Evolutionary conservation across 1,140 invertebrate species (phyloP), one percentile per base, ranked within the genome.

Genomic region (Plutomurus gul): DNA sequence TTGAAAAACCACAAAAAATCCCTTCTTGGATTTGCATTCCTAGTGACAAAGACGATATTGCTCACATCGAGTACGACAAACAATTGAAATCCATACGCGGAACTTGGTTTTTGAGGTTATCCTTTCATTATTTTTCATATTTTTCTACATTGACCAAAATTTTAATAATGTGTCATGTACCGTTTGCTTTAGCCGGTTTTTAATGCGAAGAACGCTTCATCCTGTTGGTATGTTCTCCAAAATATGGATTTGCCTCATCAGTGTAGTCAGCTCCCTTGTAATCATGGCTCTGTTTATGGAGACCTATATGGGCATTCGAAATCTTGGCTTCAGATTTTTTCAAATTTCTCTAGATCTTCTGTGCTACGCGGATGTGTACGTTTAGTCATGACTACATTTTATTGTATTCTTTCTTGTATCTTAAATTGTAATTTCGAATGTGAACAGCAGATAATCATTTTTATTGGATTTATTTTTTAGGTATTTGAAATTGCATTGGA

Each of bases 401-500:
- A 27, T 27, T 27, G 22, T 56, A 10, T 27, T 10, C n/a, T n/a
- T n/a, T n/a, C n/a, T n/a, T n/a, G n/a, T n/a, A n/a, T n/a, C n/a
- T n/a, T n/a, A n/a, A n/a, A n/a, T n/a, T n/a, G n/a, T n/a, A n/a
- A n/a, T n/a, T n/a, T n/a, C n/a, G n/a, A n/a, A n/a, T n/a, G n/a
- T n/a, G n/a, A n/a, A n/a, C n/a, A 43, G n/a, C 40, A 8, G n/a
- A 43, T 10, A 43, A 8, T 46, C 10, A 33, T 51, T 70, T 20
- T 76, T 75, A 43, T 10, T 2, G 16, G 10, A 46, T 36, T 43
- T 11, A n/a, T 46, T 33, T 8, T 3, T 73, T 79, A 80, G 78
- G 10, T 80, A 80, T 30, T 20, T 81, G 3, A 78, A 65, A 75
- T 16, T 82, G 37, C 81, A 82, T 40, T 82, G 78, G 78, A 11